Evolutionary conservation across 2,113 vertebrate genomes (phyloP).

Genomic region (Orcinus orca): DNA sequence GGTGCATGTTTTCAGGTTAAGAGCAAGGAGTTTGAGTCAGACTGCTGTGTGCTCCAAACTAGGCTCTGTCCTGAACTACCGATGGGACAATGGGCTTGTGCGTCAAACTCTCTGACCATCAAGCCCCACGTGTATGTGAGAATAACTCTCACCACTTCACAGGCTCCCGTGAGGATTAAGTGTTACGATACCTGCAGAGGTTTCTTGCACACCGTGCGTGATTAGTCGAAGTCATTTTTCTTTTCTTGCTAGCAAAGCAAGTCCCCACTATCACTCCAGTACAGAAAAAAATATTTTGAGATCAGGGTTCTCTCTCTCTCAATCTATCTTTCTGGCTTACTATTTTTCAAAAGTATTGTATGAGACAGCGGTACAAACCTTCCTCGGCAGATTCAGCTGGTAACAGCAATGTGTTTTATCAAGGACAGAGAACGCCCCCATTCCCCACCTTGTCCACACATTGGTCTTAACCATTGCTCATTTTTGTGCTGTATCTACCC

Average conservation of each 20-base stretch:
- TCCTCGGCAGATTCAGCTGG: neutral
- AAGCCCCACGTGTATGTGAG: neutral
- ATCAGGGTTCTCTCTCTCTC: neutral
- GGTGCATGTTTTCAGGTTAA: neutral
- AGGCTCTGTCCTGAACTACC: neutral
- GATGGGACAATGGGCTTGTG: neutral
- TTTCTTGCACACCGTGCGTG: neutral
- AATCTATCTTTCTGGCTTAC: neutral
- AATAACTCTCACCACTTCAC: neutral
- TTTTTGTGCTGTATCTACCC: neutral
- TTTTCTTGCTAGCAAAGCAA: slow-evolving; percentile 5
- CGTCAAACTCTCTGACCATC: neutral
- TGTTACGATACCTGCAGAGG: neutral
- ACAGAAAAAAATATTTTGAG: neutral
- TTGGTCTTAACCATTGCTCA: neutral
- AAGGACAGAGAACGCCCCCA: neutral
- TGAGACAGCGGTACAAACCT: neutral
- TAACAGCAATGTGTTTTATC: neutral
- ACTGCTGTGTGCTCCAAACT: neutral
- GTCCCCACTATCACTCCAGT: neutral
- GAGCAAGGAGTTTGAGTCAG: neutral
- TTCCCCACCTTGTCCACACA: neutral
- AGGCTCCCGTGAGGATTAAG: neutral
- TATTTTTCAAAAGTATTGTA: neutral
- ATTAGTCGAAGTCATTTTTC: neutral